Conservation (phyloP, 2,113 vertebrate species). For the Puffinus mauretanicus region DNA sequence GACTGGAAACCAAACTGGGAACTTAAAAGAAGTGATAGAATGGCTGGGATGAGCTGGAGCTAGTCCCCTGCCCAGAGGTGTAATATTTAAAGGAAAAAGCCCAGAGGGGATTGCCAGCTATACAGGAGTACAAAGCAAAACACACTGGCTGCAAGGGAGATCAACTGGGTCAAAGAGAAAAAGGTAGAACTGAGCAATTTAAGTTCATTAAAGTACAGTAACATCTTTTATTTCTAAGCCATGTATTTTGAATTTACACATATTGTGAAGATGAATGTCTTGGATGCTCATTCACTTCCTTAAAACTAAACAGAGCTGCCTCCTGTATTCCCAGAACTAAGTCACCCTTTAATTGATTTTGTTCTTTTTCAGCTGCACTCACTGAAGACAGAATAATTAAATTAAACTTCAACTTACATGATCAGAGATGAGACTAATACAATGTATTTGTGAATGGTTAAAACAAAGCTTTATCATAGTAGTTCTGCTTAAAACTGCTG, state of each 20-base stretch:
- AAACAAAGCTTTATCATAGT: neutral
- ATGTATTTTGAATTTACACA: neutral
- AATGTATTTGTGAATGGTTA: neutral
- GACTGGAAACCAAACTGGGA: neutral
- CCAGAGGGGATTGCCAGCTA: neutral
- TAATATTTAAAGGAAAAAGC: neutral
- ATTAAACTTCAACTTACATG: neutral
- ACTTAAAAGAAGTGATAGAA: too few relatives aligned
- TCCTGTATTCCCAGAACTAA: slow-evolving; percentile 5
- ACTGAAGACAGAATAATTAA: slow-evolving; percentile 2
- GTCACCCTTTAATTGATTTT: slow-evolving; percentile 5
- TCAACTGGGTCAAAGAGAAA: neutral
- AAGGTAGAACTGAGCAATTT: neutral
- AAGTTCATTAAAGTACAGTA: neutral
- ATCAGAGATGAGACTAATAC: neutral
- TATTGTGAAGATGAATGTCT: neutral
- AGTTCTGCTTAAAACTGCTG: neutral
- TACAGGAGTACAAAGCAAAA: neutral
- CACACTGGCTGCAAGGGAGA: neutral
- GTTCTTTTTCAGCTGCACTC: neutral
- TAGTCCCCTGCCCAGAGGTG: neutral
- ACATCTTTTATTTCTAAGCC: neutral
- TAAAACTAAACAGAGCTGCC: neutral
- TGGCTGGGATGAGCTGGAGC: neutral
- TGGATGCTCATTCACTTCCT: neutral